Conservation (phyloP, 2,888 invertebrate genomes). For the Panorpa germanica region DNA sequence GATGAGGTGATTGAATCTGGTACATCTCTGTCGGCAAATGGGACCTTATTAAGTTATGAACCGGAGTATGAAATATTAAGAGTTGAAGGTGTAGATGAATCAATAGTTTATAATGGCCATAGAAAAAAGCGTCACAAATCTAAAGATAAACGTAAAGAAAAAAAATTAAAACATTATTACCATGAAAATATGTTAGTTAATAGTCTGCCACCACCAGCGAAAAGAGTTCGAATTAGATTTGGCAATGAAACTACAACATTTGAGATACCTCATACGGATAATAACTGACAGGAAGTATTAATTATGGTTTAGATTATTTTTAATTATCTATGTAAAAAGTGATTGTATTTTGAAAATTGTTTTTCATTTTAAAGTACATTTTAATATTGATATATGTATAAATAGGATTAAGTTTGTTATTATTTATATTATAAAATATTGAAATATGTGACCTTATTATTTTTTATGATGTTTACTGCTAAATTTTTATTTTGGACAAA, state of each 20-base stretch:
- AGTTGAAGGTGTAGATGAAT: conserved; percentile 53
- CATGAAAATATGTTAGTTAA: conserved; percentile 3
- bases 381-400: conserved; percentile 2
- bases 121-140: conserved; percentile 41
- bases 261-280: conserved; percentile 58
- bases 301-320: conserved; percentile 11
- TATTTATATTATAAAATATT: no score
- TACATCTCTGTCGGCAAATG: conserved; percentile 43
- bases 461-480: no score
- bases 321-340: conserved; percentile 9
- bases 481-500: no score
- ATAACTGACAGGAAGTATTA: conserved; percentile 26
- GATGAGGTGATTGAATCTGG: conserved; percentile 74
- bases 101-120: conserved; percentile 18
- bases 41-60: conserved; percentile 30
- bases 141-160: conserved; percentile 20
- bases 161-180: conserved; percentile 9
- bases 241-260: conserved; percentile 81
- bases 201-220: conserved; percentile 49
- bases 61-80: conserved; percentile 73
- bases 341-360: conserved; percentile 1
- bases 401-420: background rate
- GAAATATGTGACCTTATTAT: no score
- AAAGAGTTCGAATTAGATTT: conserved; percentile 69
- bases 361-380: background rate